Evolutionary conservation across 2,797 vertebrate species (phyloP).

Genomic region (Morus bassanus): DNA sequence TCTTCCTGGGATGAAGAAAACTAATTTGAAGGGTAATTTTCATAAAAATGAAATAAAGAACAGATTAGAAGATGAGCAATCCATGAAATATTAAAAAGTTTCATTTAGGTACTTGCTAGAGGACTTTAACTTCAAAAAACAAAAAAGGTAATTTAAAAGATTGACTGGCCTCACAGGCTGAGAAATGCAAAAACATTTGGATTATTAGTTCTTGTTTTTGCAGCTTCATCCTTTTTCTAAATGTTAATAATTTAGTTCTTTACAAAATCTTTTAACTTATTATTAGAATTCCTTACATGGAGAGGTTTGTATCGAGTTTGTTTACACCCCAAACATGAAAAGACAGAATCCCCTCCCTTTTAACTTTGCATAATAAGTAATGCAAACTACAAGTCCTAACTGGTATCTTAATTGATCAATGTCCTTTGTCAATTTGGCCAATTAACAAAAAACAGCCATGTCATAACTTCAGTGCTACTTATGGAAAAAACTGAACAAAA

Average conservation of each 20-base stretch:
- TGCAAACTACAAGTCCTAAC: neutral
- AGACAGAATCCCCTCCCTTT: neutral
- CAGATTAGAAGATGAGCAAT: neutral
- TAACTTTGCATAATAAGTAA: neutral
- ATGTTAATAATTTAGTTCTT: neutral
- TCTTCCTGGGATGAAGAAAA: constrained; percentile 36
- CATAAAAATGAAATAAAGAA: constrained; percentile 55
- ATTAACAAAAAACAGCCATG: neutral
- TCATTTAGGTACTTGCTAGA: constrained; percentile 17
- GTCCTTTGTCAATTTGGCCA: neutral
- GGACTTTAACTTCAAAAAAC: neutral
- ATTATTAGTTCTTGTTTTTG: neutral
- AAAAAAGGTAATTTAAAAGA: neutral
- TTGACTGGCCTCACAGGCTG: neutral
- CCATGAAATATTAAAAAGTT: constrained; percentile 48
- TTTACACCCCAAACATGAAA: neutral
- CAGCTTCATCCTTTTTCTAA: neutral
- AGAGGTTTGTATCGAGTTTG: neutral
- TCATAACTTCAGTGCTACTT: neutral
- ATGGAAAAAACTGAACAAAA: neutral
- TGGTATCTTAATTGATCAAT: neutral
- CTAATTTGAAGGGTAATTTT: constrained; percentile 48
- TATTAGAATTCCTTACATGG: neutral
- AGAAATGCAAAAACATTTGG: neutral
- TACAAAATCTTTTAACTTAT: neutral